Evolutionary conservation across 2,113 vertebrate species (phyloP).

Genomic region (Mastomys coucha): DNA sequence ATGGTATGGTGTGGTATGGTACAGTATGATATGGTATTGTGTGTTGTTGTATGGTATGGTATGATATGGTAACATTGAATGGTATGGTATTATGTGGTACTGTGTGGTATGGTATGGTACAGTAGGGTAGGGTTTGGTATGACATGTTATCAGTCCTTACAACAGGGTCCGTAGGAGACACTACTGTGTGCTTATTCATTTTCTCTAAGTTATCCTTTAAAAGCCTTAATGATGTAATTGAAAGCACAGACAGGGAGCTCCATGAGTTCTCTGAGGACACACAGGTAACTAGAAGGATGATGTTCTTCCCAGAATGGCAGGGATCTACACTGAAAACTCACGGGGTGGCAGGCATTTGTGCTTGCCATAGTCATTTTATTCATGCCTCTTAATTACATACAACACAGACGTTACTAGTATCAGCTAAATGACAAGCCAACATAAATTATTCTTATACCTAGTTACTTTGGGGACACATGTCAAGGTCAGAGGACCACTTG

Average conservation of each 20-base stretch:
- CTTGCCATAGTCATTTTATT: not conserved
- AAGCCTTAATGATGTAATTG: not conserved
- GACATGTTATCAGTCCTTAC: not conserved
- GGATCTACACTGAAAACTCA: not conserved
- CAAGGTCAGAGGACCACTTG: not conserved
- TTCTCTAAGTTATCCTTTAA: not conserved
- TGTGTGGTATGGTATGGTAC: too few species aligned
- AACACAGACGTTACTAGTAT: not conserved
- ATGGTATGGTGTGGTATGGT: not conserved
- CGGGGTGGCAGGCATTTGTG: not conserved
- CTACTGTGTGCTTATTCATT: not conserved
- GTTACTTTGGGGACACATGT: not conserved
- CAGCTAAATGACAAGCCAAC: not conserved
- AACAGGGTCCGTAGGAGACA: not conserved
- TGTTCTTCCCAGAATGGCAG: not conserved
- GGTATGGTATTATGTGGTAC: too few species aligned
- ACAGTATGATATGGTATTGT: too few species aligned
- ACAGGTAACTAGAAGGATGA: not conserved
- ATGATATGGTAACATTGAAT: too few species aligned
- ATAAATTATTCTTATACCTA: not conserved
- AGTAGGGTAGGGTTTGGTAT: too few species aligned
- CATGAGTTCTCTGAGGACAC: not conserved
- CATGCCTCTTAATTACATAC: not conserved
- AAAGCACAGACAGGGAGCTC: not conserved
- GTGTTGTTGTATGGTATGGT: too few species aligned